phyloP scores from a whole-genome alignment of 2,888 invertebrate species.

The Ormyrus nitidulus region DNA sequence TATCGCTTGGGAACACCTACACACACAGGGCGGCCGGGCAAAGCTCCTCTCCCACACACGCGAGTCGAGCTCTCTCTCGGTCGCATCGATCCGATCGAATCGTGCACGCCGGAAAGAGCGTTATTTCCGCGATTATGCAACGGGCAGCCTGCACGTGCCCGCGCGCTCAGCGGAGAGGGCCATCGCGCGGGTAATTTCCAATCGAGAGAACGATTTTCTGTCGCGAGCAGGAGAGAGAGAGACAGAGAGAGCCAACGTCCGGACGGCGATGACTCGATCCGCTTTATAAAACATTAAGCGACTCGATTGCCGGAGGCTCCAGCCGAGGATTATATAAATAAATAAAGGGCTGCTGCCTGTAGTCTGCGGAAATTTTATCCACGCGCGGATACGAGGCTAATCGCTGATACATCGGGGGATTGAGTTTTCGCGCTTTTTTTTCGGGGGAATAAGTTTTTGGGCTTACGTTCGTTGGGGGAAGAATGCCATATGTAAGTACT shows the following conservation, averaged over 20 bases:
- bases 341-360: slow-evolving; percentile 27
- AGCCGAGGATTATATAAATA: slow-evolving; percentile 36
- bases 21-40: background rate
- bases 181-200: slow-evolving; percentile 46
- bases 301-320: background rate
- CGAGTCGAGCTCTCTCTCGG: too few relatives aligned
- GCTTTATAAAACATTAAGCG: slow-evolving; percentile 47
- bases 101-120: slow-evolving; percentile 45
- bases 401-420: slow-evolving; percentile 8
- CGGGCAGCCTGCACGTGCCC: slow-evolving; percentile 35
- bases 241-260: background rate
- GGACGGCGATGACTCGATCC: background rate
- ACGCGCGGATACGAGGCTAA: background rate
- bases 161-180: background rate
- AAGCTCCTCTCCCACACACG: too few relatives aligned
- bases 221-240: background rate
- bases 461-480: too few relatives aligned
- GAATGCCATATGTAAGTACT: too few relatives aligned
- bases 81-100: slow-evolving; percentile 35
- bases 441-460: too few relatives aligned
- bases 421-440: background rate
- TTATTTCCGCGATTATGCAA: slow-evolving; percentile 57
- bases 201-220: slow-evolving; percentile 47
- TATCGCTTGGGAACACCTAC: background rate
- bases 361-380: slow-evolving; percentile 7